Evolutionary conservation across 2,113 vertebrate species (phyloP), one percentile per base, ranked within the genome.

Genomic region (Rhegmatorhina hoffmannsi): DNA sequence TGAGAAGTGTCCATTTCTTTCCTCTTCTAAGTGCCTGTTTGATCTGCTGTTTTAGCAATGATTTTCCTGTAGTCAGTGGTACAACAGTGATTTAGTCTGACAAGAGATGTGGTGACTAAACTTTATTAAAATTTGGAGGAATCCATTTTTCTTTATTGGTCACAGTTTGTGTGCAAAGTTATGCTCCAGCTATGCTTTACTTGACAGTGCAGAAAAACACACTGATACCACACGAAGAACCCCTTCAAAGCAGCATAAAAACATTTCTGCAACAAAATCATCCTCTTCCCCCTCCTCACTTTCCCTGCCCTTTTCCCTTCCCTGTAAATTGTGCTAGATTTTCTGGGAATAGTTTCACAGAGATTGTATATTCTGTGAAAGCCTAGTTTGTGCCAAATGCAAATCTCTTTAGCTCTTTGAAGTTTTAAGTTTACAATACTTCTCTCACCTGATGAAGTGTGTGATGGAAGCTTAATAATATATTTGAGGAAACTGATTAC

Each of bases 281-380:
- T 4, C 31, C 4, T 12, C 31, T 26, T 16, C 25, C 5, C 7
- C 3, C 28, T 0, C 0, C 33, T 38, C 10, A 11, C 5, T 31
- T 69, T 29, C 20, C 20, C 2, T 25, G 28, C n/a, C 16, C 17
- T 81, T 24, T 52, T 13, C 21, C 11, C 17, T 43, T 62, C 10
- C 7, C 12, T 34, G 19, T 77, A 46, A 87, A 50, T 34, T 89
- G 8, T 67, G 11, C 17, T 18, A 55, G 33, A 25, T 92, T 87
- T 81, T 86, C 64, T 89, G 60, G 33, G 81, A 91, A 18, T 81
- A 33, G 15, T 84, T 77, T 53, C 18, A 28, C 21, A 34, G 50
- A 77, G 47, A 33, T 17, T 53, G 13, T 49, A 13, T 75, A 25
- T 82, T 89, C 33, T 84, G 18, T 82, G 81, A 87, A 89, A 89